phyloP scores from a whole-genome alignment of 2,797 vertebrate genomes.

The Hephaestus fuliginosus region DNA sequence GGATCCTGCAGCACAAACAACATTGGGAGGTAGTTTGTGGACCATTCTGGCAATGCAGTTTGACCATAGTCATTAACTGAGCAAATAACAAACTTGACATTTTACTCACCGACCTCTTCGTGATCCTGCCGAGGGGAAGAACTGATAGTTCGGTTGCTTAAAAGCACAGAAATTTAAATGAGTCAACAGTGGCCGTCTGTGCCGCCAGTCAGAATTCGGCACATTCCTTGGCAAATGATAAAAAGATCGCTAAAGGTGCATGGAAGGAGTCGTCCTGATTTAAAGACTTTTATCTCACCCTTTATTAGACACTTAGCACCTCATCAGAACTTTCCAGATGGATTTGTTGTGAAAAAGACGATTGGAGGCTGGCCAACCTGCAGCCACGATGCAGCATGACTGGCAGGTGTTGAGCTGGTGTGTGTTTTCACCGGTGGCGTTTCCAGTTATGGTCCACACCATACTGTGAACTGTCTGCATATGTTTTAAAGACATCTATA shows the following conservation, averaged over 20 bases:
- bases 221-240: constrained; percentile 69
- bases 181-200: constrained; percentile 35
- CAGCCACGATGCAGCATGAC: constrained; percentile 64
- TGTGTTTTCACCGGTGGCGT: constrained; percentile 65
- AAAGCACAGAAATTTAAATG: constrained; percentile 15
- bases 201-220: constrained; percentile 15
- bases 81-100: constrained; percentile 29
- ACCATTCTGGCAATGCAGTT: constrained; percentile 6
- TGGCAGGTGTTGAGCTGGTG: constrained; percentile 68
- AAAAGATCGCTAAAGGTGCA: constrained; percentile 52
- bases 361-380: constrained; percentile 75
- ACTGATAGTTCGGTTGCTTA: constrained; percentile 12
- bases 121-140: background rate
- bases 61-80: constrained; percentile 15
- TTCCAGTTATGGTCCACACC: constrained; percentile 53
- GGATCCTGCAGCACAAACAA: constrained; percentile 26
- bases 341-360: constrained; percentile 65
- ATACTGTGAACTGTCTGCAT: constrained; percentile 43
- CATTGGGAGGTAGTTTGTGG: constrained; percentile 24
- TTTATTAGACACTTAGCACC: constrained; percentile 87
- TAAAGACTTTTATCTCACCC: constrained; percentile 78
- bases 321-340: constrained; percentile 86
- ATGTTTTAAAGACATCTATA: constrained; percentile 48
- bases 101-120: background rate
- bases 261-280: constrained; percentile 76